Base-by-base conservation (phyloP, 1,140 invertebrate genomes). In the Drosophila ficusphila region DNA sequence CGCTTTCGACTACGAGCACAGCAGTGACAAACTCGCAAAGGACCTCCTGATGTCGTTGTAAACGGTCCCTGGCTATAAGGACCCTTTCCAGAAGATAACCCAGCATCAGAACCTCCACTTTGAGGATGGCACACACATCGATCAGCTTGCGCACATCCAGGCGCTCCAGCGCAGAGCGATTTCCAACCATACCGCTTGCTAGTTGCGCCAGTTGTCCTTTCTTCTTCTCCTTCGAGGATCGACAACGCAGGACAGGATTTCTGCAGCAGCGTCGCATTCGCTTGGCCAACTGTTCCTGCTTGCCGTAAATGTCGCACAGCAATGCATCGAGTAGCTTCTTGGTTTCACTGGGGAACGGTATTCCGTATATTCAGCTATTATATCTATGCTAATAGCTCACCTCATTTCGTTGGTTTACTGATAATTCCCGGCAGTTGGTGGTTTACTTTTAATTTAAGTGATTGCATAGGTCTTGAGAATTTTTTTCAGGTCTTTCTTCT, bases 261-360 rank as follows among this genome's bases (percentile, higher is more conserved):
- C 54, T 34, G 33, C 33, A 16, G 14, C 44, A 36, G 31, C 48
- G 42, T 4, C 47, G 58, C 29, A 18, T 56, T 19, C 62, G 58
- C 33, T 47, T 41, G 12, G 57, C 65, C 27, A 65, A 58, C 47
- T 58, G 49, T 47, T 88, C 53, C 52, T 90, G 82, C 46, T 74
- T 49, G 44, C 89, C 89, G 39, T 90, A 90, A 54, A 90, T 90
- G 54, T 90, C 85, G 69, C 75, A 90, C 21, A 90, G 68, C 42
- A 90, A 44, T 61, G 77, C 65, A 41, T 64, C 74, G 29, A 90
- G 53, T 34, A 90, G 60, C 18, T 57, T 57, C 69, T 90, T 90
- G 11, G 68, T 75, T 5, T 79, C 42, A 44, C 85, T 89, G 42
- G 25, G 5, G 3, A 9, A 6, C 7, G 2, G 27, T 8, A 21